Percentiles rank a stretch among this genome's conserved stretches.
Conservation (phyloP, 2,888 invertebrate species). For the Yponomeuta cagnagella region DNA sequence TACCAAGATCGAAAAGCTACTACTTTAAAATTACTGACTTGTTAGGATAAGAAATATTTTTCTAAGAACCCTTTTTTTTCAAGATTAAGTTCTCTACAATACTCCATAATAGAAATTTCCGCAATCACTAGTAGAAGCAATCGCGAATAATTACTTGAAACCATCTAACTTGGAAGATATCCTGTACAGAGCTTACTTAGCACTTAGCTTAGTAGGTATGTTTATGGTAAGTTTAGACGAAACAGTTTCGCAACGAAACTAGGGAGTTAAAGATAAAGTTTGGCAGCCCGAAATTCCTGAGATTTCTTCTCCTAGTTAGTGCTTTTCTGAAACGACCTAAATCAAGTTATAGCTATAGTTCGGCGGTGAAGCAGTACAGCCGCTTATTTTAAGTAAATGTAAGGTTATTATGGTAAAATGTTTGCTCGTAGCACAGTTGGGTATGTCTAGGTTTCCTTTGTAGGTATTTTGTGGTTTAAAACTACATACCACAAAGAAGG, state of each 20-base stretch:
- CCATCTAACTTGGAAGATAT: neutral
- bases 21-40: too few species aligned
- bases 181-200: neutral
- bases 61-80: too few species aligned
- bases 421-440: too few species aligned
- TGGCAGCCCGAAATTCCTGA: conserved; percentile 5
- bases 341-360: neutral
- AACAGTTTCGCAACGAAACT: conserved; percentile 3
- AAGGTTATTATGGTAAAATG: neutral
- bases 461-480: neutral
- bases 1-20: too few species aligned
- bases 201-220: neutral
- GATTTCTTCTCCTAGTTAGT: neutral
- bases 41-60: too few species aligned
- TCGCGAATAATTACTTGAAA: neutral
- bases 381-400: neutral
- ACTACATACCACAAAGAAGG: conserved; percentile 52
- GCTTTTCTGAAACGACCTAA: neutral
- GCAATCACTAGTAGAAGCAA: neutral
- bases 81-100: too few species aligned
- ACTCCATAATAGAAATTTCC: neutral
- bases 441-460: too few species aligned
- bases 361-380: neutral
- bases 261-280: conserved; percentile 3
- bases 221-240: neutral